A percentile compares a stretch with the other conserved stretches of the same genome.
Conservation (phyloP, 1,140 invertebrate genomes). For the Grapholita molesta region DNA sequence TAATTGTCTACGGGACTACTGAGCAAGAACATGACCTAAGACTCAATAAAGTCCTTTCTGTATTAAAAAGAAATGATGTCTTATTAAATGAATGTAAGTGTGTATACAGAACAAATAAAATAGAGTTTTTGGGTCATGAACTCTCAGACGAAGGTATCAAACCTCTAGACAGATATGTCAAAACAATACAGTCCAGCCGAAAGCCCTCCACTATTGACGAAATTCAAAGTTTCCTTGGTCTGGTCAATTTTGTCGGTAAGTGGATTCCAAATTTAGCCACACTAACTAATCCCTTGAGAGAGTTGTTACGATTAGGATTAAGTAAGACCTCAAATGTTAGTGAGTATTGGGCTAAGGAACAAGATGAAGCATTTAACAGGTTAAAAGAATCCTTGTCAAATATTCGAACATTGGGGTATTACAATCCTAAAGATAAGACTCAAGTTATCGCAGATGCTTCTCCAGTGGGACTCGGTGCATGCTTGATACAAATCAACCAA, state of each 20-base stretch:
- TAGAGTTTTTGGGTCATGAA: conserved; percentile 44
- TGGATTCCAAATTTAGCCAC: neutral
- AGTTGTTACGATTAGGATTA: conserved; percentile 34
- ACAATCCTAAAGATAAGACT: no score
- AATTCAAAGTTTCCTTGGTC: neutral
- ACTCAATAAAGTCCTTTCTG: neutral
- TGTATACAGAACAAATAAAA: conserved; percentile 21
- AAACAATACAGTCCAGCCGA: neutral
- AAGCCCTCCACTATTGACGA: neutral
- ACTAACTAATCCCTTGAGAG: conserved; percentile 22
- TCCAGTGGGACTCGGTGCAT: no score
- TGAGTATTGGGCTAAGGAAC: conserved; percentile 18
- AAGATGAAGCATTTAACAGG: conserved; percentile 15
- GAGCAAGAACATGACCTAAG: neutral
- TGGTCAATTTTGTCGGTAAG: neutral
- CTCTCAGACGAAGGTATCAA: conserved; percentile 33
- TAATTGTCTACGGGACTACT: neutral
- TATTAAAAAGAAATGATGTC: neutral
- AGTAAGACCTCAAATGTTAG: conserved; percentile 17
- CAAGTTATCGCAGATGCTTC: no score
- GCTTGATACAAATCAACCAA: no score
- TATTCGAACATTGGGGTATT: no score
- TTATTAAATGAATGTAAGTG: conserved; percentile 15
- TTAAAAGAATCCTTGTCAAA: conserved; percentile 7
- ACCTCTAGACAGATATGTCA: neutral